Conservation (phyloP, 2,888 invertebrate species). For the Steinernema scapterisci region DNA sequence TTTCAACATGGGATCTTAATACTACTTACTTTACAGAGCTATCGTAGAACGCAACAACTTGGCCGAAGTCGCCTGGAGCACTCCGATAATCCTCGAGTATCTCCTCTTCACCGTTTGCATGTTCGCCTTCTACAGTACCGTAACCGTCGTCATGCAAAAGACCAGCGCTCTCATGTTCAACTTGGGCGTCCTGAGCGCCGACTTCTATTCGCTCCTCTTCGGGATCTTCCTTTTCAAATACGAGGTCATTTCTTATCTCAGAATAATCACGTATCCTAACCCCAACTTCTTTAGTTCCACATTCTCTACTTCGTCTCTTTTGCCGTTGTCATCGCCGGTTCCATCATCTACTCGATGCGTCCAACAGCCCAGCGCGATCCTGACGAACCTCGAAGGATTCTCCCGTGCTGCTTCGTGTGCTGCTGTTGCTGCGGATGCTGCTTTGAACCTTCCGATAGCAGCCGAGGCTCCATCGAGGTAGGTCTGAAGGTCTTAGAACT, state of each 20-base stretch:
- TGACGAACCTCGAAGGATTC: slow-evolving; percentile 53
- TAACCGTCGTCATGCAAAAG: slow-evolving; percentile 74
- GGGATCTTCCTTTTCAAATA: slow-evolving; percentile 82
- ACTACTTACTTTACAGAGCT: slow-evolving; percentile 68
- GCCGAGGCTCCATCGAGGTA: slow-evolving; percentile 35
- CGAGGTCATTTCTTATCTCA: slow-evolving; percentile 72
- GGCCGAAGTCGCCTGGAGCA: slow-evolving; percentile 74
- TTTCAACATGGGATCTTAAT: neutral
- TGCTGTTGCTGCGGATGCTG: slow-evolving; percentile 54
- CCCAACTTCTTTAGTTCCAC: slow-evolving; percentile 76
- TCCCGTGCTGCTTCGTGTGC: slow-evolving; percentile 54
- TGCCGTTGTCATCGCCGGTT: slow-evolving; percentile 77
- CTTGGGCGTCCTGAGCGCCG: slow-evolving; percentile 80
- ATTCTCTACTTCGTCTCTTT: slow-evolving; percentile 82
- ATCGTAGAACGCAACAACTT: slow-evolving; percentile 77
- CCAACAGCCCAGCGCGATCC: slow-evolving; percentile 51
- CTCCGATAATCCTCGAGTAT: slow-evolving; percentile 68
- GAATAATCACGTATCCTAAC: neutral
- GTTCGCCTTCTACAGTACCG: slow-evolving; percentile 78
- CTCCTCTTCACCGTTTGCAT: slow-evolving; percentile 76
- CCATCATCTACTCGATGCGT: slow-evolving; percentile 58
- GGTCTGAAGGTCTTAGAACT: neutral
- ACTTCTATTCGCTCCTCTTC: slow-evolving; percentile 82
- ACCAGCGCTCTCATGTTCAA: slow-evolving; percentile 84
- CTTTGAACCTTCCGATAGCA: slow-evolving; percentile 47